phyloP scores from a whole-genome alignment of 2,797 vertebrate species.

The Saxicola maurus region DNA sequence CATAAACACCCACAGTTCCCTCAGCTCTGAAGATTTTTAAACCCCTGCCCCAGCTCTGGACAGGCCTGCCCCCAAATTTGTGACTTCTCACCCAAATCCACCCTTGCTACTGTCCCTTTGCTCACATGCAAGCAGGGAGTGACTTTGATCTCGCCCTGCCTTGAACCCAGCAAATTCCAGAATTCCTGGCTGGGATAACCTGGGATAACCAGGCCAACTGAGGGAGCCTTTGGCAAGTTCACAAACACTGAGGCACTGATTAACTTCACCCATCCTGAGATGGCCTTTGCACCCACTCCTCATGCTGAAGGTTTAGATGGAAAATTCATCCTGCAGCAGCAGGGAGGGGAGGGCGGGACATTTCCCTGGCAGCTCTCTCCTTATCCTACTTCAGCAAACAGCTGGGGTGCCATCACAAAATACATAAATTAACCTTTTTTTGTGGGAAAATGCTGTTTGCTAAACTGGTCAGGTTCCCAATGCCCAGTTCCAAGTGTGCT shows the following conservation, averaged over 20 bases:
- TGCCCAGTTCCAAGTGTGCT: background rate
- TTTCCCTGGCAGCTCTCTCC: background rate
- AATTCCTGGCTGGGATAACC: background rate
- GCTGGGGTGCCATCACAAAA: background rate
- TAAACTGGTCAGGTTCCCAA: background rate
- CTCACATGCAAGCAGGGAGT: rapidly evolving
- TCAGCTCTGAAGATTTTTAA: background rate
- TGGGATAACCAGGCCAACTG: background rate
- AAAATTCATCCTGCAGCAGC: background rate
- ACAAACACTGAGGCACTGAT: background rate
- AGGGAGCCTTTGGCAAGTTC: background rate
- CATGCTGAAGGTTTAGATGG: rapidly evolving
- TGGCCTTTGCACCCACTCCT: background rate
- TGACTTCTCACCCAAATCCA: background rate
- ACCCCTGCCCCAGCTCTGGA: background rate
- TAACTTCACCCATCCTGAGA: rapidly evolving
- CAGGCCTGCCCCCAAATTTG: background rate
- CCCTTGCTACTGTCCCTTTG: background rate
- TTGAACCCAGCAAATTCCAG: background rate
- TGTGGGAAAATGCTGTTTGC: background rate
- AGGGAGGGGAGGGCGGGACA: background rate
- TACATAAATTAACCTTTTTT: rapidly evolving
- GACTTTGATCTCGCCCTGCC: rapidly evolving
- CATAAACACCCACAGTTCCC: background rate
- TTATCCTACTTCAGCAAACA: background rate